These are phyloP conservation scores for Linhomoeus sp. DNA, from an alignment of 2,888 invertebrate species.

Conservation along the genomic window DNA sequence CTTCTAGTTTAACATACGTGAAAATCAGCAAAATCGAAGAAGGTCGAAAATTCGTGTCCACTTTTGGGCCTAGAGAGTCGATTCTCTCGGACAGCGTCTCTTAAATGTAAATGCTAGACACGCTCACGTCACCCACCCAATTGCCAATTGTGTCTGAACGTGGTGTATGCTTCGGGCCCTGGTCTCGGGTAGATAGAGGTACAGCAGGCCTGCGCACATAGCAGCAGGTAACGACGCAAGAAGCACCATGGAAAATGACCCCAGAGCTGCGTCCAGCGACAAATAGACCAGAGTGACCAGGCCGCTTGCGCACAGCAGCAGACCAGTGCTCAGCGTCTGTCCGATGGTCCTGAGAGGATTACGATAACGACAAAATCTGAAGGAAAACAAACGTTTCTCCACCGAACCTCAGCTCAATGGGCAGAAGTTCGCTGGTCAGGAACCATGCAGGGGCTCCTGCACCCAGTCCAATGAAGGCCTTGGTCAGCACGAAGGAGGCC, in stretches of 20 bases:
- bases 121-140: too few species aligned
- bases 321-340: constrained; percentile 19
- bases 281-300: constrained; percentile 18
- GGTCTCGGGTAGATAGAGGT: constrained; percentile 20
- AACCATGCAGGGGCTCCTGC: constrained; percentile 26
- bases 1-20: too few species aligned
- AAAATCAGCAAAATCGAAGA: too few species aligned
- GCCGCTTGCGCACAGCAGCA: constrained; percentile 14
- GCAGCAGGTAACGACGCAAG: constrained; percentile 17
- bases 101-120: too few species aligned
- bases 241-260: constrained; percentile 13
- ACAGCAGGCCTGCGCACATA: constrained; percentile 15
- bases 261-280: constrained; percentile 12
- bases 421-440: constrained; percentile 21
- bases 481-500: constrained; percentile 10
- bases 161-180: constrained; percentile 12
- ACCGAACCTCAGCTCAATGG: constrained; percentile 1
- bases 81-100: too few species aligned
- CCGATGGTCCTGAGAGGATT: constrained; percentile 8
- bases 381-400: neutral
- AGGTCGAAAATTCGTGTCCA: too few species aligned
- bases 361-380: neutral
- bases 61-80: too few species aligned
- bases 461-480: constrained; percentile 15
- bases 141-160: constrained; percentile 4